These are phyloP conservation scores for Cepphus grylle DNA, from an alignment of 2,113 vertebrate species.

Conservation along the genomic window DNA sequence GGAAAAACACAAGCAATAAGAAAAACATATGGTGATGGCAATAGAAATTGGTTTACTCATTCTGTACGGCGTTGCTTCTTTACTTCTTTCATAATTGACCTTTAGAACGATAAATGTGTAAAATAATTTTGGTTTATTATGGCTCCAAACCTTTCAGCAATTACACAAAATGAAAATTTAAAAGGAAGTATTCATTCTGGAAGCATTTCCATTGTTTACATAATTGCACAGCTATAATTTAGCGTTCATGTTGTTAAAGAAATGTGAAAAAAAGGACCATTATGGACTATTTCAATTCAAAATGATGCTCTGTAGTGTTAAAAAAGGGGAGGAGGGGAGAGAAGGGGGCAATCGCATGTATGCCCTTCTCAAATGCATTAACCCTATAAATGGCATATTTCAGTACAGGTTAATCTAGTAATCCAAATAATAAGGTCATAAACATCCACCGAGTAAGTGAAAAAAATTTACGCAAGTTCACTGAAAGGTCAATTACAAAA, in stretches of 20 bases:
- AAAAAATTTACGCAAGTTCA: conserved; percentile 60
- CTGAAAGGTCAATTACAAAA: conserved; percentile 62
- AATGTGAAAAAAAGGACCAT: conserved; percentile 76
- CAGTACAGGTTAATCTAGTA: background rate
- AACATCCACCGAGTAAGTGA: background rate
- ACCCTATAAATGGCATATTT: conserved; percentile 54
- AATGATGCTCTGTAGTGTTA: conserved; percentile 70
- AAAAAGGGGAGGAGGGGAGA: conserved; percentile 44
- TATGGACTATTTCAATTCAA: conserved; percentile 75
- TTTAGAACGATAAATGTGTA: conserved; percentile 89
- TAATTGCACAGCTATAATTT: conserved; percentile 91
- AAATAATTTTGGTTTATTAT: conserved; percentile 95
- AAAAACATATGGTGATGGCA: conserved; percentile 85
- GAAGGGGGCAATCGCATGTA: conserved; percentile 38
- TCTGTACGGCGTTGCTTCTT: conserved; percentile 73
- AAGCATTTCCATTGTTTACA: conserved; percentile 92
- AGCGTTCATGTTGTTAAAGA: conserved; percentile 79
- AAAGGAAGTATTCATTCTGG: conserved; percentile 87
- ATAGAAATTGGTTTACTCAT: conserved; percentile 83
- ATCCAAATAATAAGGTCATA: conserved; percentile 27
- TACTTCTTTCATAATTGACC: conserved; percentile 94
- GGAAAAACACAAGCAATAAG: conserved; percentile 82
- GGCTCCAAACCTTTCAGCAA: conserved; percentile 91
- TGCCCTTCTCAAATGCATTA: conserved; percentile 68
- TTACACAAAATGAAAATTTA: conserved; percentile 95